Evolutionary conservation across 1,140 invertebrate genomes (phyloP).

Genomic region (Leptinotarsa texana): DNA sequence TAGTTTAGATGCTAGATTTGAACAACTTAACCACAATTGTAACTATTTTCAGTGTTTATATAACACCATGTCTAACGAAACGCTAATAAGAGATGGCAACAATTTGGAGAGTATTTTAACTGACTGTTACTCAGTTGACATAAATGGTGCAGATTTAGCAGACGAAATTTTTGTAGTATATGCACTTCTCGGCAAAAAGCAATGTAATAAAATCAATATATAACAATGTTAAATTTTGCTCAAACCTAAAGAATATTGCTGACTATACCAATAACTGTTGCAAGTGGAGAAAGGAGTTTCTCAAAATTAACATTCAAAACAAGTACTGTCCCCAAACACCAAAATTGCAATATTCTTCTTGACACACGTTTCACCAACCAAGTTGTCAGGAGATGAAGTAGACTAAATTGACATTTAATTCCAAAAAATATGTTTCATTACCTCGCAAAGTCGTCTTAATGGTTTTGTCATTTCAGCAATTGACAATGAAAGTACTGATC

Average conservation of each 20-base stretch:
- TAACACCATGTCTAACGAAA: background rate
- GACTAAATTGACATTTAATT: too few relatives aligned
- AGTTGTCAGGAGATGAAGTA: too few relatives aligned
- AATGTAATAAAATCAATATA: background rate
- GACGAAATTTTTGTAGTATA: background rate
- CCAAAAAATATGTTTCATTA: too few relatives aligned
- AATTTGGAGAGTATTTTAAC: background rate
- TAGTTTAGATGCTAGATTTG: background rate
- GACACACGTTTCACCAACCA: too few relatives aligned
- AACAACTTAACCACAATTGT: background rate
- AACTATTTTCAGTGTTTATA: background rate
- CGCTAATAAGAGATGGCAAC: background rate
- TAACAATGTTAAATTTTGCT: background rate
- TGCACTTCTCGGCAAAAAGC: background rate
- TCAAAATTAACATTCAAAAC: background rate
- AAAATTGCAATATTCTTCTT: too few relatives aligned
- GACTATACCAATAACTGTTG: background rate
- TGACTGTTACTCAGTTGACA: background rate
- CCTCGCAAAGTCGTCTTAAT: too few relatives aligned
- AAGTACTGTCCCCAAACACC: too few relatives aligned
- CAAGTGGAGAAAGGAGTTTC: background rate
- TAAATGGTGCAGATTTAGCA: conserved; percentile 11
- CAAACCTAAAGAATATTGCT: background rate
- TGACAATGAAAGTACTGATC: too few relatives aligned
- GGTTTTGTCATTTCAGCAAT: too few relatives aligned